These are phyloP conservation scores for Epinephelus cyanopodus DNA, from an alignment of 2,113 vertebrate species.

Conservation along the genomic window DNA sequence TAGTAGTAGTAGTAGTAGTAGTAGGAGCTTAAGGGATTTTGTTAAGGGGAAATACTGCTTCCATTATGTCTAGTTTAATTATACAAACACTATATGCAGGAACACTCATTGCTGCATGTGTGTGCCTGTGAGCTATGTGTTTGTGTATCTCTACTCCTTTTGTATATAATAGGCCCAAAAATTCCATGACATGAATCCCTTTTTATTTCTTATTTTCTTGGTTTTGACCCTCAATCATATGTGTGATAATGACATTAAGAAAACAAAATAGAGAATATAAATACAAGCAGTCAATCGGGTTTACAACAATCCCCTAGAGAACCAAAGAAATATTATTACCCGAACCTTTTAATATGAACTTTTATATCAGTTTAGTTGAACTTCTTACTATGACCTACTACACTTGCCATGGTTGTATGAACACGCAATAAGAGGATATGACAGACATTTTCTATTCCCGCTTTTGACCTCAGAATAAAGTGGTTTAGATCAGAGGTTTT, in stretches of 20 bases:
- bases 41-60: neutral
- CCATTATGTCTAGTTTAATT: neutral
- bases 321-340: neutral
- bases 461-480: no score
- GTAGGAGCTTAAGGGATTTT: slow-evolving; percentile 4
- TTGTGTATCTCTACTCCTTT: neutral
- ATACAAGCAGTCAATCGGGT: neutral
- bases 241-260: neutral
- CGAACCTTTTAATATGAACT: neutral
- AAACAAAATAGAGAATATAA: neutral
- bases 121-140: neutral
- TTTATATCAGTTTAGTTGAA: no score
- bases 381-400: neutral
- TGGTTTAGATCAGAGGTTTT: no score
- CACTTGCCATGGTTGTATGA: neutral
- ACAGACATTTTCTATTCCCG: neutral
- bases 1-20: no score
- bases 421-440: neutral
- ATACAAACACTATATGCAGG: no score
- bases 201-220: neutral
- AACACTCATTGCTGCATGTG: neutral
- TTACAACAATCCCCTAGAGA: neutral
- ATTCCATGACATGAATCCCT: neutral
- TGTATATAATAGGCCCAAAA: no score
- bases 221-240: neutral